Conservation (phyloP, 2,113 vertebrate species). For the Bostrychus sinensis region DNA sequence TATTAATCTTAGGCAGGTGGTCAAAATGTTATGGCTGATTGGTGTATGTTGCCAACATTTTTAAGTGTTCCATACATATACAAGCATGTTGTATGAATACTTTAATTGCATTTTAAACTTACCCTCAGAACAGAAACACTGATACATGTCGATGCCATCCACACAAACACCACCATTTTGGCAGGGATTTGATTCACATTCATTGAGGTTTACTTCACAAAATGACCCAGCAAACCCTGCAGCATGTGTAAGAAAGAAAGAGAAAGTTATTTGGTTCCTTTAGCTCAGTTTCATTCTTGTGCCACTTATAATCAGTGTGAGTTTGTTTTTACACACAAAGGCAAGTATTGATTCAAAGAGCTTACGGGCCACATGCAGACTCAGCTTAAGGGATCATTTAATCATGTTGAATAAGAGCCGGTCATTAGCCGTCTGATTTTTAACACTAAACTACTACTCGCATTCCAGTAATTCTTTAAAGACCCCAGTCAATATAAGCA, state of each 20-base stretch:
- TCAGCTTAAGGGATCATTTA: conserved; percentile 78
- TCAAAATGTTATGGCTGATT: neutral
- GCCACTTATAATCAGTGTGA: conserved; percentile 76
- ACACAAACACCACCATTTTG: conserved; percentile 79
- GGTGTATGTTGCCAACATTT: no score
- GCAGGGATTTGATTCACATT: conserved; percentile 77
- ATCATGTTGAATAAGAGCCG: conserved; percentile 77
- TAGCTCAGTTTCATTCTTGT: conserved; percentile 61
- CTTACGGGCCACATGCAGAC: conserved; percentile 61
- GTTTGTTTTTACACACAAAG: conserved; percentile 70
- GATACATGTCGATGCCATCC: conserved; percentile 76
- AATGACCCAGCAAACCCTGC: conserved; percentile 74
- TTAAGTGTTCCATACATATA: no score
- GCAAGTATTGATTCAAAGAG: conserved; percentile 74
- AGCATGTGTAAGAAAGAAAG: conserved; percentile 35
- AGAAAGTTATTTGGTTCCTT: conserved; percentile 47
- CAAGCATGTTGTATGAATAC: neutral
- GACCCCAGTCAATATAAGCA: conserved; percentile 59
- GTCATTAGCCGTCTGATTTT: conserved; percentile 72
- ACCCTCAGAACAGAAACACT: conserved; percentile 79
- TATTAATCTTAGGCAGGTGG: neutral
- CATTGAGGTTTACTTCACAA: conserved; percentile 77
- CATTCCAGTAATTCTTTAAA: conserved; percentile 65
- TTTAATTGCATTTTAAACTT: conserved; percentile 45
- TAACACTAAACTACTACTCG: conserved; percentile 59